phyloP scores from a whole-genome alignment of 2,113 vertebrate genomes.

The Ceyx melanurus region DNA sequence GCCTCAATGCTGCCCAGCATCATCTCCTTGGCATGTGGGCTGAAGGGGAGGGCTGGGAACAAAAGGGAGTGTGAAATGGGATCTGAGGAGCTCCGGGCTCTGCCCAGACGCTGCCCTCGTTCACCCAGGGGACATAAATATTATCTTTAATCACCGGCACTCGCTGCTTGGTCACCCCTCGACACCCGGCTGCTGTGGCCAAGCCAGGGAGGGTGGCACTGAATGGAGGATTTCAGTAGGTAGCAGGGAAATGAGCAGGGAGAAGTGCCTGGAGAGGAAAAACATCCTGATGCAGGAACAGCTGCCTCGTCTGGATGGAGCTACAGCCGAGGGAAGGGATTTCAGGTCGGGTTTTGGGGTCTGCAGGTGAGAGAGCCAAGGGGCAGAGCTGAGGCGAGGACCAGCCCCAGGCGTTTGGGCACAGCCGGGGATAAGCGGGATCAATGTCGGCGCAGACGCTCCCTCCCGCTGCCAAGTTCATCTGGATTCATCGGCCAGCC shows the following conservation, averaged over 20 bases:
- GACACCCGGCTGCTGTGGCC: rapidly evolving
- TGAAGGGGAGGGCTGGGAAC: not conserved
- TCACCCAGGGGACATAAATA: not conserved
- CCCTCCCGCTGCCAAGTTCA: slow-evolving; percentile 27
- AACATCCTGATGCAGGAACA: not conserved
- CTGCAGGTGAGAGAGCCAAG: not conserved
- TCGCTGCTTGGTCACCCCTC: not conserved
- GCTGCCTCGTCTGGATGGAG: not conserved
- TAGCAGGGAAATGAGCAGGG: not conserved
- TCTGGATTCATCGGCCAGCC: slow-evolving; percentile 24
- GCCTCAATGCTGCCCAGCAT: not conserved
- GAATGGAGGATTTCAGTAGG: not conserved
- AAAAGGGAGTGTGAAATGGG: not conserved
- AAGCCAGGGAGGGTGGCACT: not conserved
- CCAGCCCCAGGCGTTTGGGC: rapidly evolving
- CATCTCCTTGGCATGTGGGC: not conserved
- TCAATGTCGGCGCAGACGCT: rapidly evolving
- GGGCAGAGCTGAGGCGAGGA: not conserved
- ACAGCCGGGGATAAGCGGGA: not conserved
- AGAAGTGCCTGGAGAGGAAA: not conserved
- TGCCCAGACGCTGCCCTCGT: not conserved
- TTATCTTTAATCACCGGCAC: not conserved
- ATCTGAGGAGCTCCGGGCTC: not conserved
- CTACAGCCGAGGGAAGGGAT: not conserved
- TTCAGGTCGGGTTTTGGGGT: not conserved